phyloP scores from a whole-genome alignment of 1,140 invertebrate genomes.

The Hormaphis cornu region DNA sequence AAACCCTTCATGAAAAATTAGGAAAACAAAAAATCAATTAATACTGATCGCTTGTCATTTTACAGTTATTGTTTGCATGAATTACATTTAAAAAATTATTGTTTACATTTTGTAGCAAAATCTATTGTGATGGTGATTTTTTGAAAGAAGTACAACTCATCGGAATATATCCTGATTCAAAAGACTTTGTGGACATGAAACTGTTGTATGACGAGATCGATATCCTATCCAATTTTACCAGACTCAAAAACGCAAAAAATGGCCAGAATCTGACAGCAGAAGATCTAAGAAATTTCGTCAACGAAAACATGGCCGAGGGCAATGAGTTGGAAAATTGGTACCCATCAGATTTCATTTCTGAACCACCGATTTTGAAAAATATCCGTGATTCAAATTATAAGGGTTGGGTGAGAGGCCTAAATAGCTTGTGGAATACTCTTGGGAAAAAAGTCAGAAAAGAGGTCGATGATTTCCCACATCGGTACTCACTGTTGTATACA shows the following conservation, averaged over 20 bases:
- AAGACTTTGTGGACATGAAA: constrained; percentile 86
- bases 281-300: constrained; percentile 42
- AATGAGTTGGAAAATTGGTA: constrained; percentile 46
- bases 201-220: constrained; percentile 52
- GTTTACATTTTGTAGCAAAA: constrained; percentile 49
- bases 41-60: too few species aligned
- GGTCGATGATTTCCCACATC: constrained; percentile 51
- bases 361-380: constrained; percentile 51
- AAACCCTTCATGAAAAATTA: too few species aligned
- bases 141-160: constrained; percentile 72
- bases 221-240: constrained; percentile 32
- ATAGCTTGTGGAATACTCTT: constrained; percentile 62
- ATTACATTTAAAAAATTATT: neutral
- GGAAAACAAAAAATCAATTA: too few species aligned
- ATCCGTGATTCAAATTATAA: constrained; percentile 54
- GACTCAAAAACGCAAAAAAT: constrained; percentile 37
- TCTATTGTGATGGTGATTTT: constrained; percentile 74
- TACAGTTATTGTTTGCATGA: too few species aligned
- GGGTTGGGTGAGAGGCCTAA: constrained; percentile 50
- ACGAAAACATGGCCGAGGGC: constrained; percentile 43
- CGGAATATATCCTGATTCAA: constrained; percentile 69
- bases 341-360: constrained; percentile 55
- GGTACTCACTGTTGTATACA: constrained; percentile 63
- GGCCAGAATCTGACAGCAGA: constrained; percentile 36
- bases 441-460: constrained; percentile 57